Evolutionary conservation across 2,888 invertebrate genomes (phyloP).

Genomic region (Melieria omissa): DNA sequence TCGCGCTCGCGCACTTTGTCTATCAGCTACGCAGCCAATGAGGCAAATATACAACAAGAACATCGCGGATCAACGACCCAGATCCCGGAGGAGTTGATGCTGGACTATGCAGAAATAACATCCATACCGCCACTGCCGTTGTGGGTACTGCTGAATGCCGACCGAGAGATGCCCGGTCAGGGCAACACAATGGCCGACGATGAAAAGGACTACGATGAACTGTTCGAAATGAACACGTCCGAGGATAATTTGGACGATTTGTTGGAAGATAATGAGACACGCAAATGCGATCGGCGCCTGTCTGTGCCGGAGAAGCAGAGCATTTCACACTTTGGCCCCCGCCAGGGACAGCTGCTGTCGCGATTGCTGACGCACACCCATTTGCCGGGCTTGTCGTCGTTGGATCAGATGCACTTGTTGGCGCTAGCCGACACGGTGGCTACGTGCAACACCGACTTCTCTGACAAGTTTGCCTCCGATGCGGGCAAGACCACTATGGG

Average conservation of each 20-base stretch:
- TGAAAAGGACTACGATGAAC: slow-evolving; percentile 83
- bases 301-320: slow-evolving; percentile 80
- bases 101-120: slow-evolving; percentile 95
- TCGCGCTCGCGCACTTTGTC: slow-evolving; percentile 89
- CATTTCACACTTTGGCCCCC: slow-evolving; percentile 86
- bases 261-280: slow-evolving; percentile 76
- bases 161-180: slow-evolving; percentile 78
- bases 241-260: slow-evolving; percentile 87
- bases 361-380: slow-evolving; percentile 94
- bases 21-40: slow-evolving; percentile 81
- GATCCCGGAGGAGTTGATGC: slow-evolving; percentile 86
- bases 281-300: slow-evolving; percentile 72
- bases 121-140: slow-evolving; percentile 98
- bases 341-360: slow-evolving; percentile 87
- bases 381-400: slow-evolving; percentile 91
- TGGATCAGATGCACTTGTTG: slow-evolving; percentile 99
- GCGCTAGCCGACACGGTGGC: slow-evolving; percentile 98
- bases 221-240: slow-evolving; percentile 85
- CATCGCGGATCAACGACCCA: slow-evolving; percentile 80
- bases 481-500: slow-evolving; percentile 75
- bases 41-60: slow-evolving; percentile 81
- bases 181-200: slow-evolving; percentile 50
- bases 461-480: slow-evolving; percentile 81
- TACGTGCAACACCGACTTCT: slow-evolving; percentile 89
- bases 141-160: slow-evolving; percentile 95